Conservation (phyloP, 37 sponge, comb jelly and placozoan species). For the Ephydatia muelleri region DNA sequence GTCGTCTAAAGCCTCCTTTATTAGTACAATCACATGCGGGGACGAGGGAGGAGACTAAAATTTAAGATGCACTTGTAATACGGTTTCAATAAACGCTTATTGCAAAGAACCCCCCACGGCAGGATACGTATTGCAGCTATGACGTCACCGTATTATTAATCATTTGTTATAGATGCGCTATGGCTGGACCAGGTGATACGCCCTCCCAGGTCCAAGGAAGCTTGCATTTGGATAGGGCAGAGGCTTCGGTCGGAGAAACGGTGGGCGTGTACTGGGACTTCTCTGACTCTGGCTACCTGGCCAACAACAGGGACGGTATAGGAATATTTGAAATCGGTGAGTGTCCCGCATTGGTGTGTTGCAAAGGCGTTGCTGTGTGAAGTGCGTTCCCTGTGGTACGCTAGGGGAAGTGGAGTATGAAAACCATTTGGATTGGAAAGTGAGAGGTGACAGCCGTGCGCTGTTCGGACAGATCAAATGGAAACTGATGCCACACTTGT, state of each 20-base stretch:
- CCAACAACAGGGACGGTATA: not conserved
- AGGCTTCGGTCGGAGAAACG: not conserved
- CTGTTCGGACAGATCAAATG: too few species aligned
- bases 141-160: not conserved
- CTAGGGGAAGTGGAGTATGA: not conserved
- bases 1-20: too few species aligned
- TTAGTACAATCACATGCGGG: too few species aligned
- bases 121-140: not conserved
- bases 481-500: too few species aligned
- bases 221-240: not conserved
- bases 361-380: too few species aligned
- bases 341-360: not conserved
- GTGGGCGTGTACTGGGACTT: not conserved
- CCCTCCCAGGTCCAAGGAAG: not conserved
- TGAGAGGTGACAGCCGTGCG: not conserved
- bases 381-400: too few species aligned
- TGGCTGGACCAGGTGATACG: too few species aligned
- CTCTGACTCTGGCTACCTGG: not conserved
- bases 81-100: too few species aligned
- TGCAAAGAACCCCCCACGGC: too few species aligned
- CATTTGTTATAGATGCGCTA: not conserved
- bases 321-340: not conserved
- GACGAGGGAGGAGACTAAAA: too few species aligned
- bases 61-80: too few species aligned
- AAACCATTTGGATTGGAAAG: not conserved